Conservation (phyloP, 2,113 vertebrate genomes). For the Pseudopodoces humilis region DNA sequence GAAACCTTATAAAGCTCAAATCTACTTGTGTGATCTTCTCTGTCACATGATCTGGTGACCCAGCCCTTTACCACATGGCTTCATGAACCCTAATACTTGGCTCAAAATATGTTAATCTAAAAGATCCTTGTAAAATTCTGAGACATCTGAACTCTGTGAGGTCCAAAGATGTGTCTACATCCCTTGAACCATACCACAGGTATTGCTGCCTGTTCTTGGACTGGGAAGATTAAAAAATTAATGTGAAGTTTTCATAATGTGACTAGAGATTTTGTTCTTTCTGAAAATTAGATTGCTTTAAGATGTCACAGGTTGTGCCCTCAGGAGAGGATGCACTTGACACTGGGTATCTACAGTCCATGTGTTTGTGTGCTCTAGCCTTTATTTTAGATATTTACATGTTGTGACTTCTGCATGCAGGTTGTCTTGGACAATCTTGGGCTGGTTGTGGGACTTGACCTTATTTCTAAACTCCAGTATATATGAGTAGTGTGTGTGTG, state of each 20-base stretch:
- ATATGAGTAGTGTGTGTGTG: neutral
- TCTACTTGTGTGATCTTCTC: neutral
- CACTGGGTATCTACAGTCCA: fast-evolving
- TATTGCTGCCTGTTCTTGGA: neutral
- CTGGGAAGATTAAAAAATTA: neutral
- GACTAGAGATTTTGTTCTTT: neutral
- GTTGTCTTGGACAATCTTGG: neutral
- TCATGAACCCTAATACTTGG: neutral
- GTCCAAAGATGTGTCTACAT: neutral
- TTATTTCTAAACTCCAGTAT: neutral
- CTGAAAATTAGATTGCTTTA: neutral
- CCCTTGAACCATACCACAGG: neutral
- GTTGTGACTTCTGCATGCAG: neutral
- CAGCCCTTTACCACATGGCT: neutral
- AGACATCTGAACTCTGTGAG: neutral
- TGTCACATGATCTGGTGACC: fast-evolving
- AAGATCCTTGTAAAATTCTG: neutral
- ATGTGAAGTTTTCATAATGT: neutral
- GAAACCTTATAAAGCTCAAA: neutral
- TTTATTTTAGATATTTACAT: neutral
- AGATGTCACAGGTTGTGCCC: neutral
- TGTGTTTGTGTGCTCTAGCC: neutral
- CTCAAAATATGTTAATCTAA: neutral
- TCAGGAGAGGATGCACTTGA: neutral
- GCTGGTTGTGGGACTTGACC: neutral